Conservation (phyloP, 2,797 vertebrate species). For the Poeciliopsis paucimaculata region DNA sequence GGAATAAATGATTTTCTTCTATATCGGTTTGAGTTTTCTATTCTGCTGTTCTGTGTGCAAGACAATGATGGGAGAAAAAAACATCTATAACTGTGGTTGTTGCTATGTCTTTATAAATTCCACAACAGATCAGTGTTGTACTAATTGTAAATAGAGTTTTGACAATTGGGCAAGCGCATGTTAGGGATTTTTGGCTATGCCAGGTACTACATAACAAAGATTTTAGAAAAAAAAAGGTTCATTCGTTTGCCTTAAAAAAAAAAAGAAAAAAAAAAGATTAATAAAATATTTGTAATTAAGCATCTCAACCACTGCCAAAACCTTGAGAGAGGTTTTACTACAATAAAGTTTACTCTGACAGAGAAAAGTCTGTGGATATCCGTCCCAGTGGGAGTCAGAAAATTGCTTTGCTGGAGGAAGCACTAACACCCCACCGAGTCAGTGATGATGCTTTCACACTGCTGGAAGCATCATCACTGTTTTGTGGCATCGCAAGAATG, state of each 20-base stretch:
- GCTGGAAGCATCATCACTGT: background rate
- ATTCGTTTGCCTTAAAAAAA: background rate
- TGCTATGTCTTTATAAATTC: too few species aligned
- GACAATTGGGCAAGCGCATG: too few species aligned
- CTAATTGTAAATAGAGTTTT: too few species aligned
- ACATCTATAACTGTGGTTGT: too few species aligned
- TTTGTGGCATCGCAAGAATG: background rate
- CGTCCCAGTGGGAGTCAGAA: background rate
- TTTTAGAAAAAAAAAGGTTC: background rate
- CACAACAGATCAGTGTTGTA: too few species aligned
- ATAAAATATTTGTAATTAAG: background rate
- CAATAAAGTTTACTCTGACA: constrained; percentile 6
- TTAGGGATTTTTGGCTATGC: background rate
- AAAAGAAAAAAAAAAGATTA: too few species aligned
- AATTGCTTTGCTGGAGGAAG: constrained; percentile 8
- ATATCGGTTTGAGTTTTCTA: background rate
- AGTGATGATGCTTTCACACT: constrained; percentile 16
- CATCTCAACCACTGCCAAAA: background rate
- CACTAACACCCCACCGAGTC: background rate
- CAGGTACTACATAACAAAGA: background rate
- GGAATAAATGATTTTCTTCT: background rate
- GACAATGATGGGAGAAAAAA: background rate
- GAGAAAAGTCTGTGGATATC: background rate
- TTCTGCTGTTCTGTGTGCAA: background rate
- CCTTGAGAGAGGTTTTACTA: background rate